Base-by-base conservation (phyloP, 2,888 invertebrate species). In the Melolontha melolontha region DNA sequence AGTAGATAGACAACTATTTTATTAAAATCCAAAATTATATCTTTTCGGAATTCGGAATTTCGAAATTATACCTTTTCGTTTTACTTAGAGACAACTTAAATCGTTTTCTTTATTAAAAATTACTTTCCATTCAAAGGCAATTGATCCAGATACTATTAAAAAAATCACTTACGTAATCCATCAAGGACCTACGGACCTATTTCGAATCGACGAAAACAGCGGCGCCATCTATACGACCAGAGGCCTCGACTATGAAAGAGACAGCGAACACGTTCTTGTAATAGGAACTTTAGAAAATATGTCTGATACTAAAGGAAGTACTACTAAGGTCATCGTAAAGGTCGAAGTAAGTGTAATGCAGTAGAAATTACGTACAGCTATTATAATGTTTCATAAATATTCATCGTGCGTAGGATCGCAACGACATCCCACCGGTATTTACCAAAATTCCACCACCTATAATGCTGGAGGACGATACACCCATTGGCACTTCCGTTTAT, bases 361-460 rank as follows among this genome's bases (percentile, higher is more conserved):
- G 10, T n/a, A 22, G 4, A 22, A 22, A 8, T 44, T 59, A 40
- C 34, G 6, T 34, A 22, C 22, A 34, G 34, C 34, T 34, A 10
- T 34, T 34, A 34, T 34, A 34, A 34, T 34, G 34, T 70, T 65
- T 71, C 71, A 74, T 63, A 49, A 63, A 40, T 63, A 49, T 42
- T 17, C 42, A 42, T 41, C 16, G 11, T 50, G 39, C 12, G 29
- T 83, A 94, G 88, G 96, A 96, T 80, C 90, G 92, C 72, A 96
- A 96, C 81, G 95, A 96, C 82, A 92, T 94, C 74, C 90, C 94
- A 0, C 96, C 96, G 5, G 91, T 94, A 59, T 96, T 96, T 81
- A 92, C 93, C 0, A 90, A 92, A 0, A 89, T 93, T 0, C 91
- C 94, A 0, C 90, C 92, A 62, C 94, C 95, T 0, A 89, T 95